A percentile compares a stretch with the other conserved stretches of the same genome.
These are phyloP conservation scores for Cephus spinipes DNA, from an alignment of 2,888 invertebrate species.

Conservation along the genomic window DNA sequence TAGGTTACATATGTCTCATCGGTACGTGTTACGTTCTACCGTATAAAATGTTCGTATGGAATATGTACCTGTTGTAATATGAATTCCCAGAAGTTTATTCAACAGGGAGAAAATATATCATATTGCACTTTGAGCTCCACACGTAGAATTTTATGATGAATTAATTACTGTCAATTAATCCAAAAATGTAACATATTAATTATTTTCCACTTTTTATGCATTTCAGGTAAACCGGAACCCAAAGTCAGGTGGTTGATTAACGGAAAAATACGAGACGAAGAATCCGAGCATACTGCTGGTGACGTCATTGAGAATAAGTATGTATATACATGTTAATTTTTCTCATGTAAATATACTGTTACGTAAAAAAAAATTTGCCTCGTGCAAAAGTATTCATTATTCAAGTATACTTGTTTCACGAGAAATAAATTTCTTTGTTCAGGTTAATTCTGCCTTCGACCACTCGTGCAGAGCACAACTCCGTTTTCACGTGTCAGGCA, in stretches of 20 bases:
- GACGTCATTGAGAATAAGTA: conserved; percentile 86
- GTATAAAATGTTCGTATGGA: background rate
- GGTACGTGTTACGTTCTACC: background rate
- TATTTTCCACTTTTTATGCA: background rate
- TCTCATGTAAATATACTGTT: too few relatives aligned
- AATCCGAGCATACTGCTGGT: conserved; percentile 86
- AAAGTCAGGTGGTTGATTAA: conserved; percentile 87
- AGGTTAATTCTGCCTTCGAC: conserved; percentile 74
- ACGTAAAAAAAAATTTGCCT: background rate
- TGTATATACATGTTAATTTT: background rate
- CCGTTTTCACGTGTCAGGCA: conserved; percentile 89
- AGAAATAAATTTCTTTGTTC: conserved; percentile 11
- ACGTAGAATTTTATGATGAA: background rate
- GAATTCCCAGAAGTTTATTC: background rate
- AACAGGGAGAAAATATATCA: background rate
- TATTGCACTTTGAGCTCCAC: background rate
- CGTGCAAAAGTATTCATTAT: background rate
- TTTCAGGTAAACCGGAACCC: conserved; percentile 82
- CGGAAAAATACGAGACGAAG: conserved; percentile 79
- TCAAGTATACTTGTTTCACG: background rate
- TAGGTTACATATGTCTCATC: background rate
- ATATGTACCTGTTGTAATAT: background rate
- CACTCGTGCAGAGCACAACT: conserved; percentile 83
- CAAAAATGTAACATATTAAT: background rate
- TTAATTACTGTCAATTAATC: background rate